These are phyloP conservation scores for Egretta garzetta DNA, from an alignment of 2,113 vertebrate species.

Conservation along the genomic window DNA sequence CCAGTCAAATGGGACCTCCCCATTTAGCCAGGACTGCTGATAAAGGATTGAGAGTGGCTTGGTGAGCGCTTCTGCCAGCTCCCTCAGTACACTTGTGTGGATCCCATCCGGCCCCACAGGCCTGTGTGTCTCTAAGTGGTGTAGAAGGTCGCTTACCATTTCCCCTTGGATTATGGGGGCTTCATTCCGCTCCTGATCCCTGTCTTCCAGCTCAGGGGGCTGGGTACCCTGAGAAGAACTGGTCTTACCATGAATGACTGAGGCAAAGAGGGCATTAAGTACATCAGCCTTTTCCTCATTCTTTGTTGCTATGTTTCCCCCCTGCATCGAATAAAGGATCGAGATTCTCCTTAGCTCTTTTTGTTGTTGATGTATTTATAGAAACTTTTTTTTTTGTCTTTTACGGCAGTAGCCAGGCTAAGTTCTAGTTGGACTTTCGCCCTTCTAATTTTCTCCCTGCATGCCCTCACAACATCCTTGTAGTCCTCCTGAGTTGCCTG, in stretches of 20 bases:
- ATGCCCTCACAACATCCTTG: neutral
- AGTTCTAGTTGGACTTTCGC: neutral
- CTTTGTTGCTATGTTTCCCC: neutral
- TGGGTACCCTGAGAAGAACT: too few species aligned
- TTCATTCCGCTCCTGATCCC: too few species aligned
- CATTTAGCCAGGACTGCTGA: too few species aligned
- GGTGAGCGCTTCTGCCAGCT: too few species aligned
- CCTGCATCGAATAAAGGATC: neutral
- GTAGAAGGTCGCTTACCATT: too few species aligned
- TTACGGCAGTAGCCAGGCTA: neutral
- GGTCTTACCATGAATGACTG: neutral
- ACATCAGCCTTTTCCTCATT: neutral
- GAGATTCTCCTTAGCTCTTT: neutral
- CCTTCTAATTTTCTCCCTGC: neutral
- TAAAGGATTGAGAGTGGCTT: too few species aligned
- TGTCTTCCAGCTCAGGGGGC: too few species aligned
- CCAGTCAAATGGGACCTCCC: too few species aligned
- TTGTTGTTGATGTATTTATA: neutral
- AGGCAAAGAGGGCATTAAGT: neutral
- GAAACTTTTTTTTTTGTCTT: neutral
- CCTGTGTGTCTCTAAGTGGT: too few species aligned
- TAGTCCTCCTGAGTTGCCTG: neutral
- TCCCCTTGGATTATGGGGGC: too few species aligned
- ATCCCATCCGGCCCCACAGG: too few species aligned
- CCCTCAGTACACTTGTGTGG: too few species aligned